Percentiles rank a stretch among this genome's conserved stretches.
phyloP scores from a whole-genome alignment of 2,113 vertebrate species.

The Aptenodytes forsteri region DNA sequence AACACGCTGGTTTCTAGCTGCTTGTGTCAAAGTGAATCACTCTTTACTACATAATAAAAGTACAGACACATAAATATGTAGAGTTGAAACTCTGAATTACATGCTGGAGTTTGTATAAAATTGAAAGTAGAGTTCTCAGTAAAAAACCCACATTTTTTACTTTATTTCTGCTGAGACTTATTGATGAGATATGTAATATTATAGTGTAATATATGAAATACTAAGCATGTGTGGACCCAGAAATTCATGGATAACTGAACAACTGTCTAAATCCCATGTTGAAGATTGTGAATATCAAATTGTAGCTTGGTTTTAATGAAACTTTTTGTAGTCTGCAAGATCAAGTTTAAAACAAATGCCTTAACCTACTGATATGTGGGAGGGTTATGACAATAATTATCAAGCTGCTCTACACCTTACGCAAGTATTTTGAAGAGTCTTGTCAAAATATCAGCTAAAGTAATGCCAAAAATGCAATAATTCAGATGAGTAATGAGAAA shows the following conservation, averaged over 20 bases:
- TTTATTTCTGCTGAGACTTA: not conserved
- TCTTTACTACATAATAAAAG: not conserved
- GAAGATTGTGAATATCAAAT: not conserved
- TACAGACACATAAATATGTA: not conserved
- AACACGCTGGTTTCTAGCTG: not conserved
- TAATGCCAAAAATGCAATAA: not conserved
- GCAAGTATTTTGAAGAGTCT: not conserved
- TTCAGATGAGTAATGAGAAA: not conserved
- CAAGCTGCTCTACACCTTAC: not conserved
- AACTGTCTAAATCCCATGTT: not conserved
- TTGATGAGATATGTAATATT: not conserved
- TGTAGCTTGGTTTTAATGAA: not conserved
- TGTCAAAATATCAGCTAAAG: constrained; percentile 35
- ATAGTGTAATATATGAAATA: not conserved
- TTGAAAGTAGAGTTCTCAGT: not conserved
- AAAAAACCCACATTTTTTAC: not conserved
- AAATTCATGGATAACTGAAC: not conserved
- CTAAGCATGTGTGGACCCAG: not conserved
- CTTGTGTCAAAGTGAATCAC: not conserved
- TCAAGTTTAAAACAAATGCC: not conserved
- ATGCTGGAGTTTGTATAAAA: not conserved
- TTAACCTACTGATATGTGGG: constrained; percentile 26
- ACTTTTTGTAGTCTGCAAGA: not conserved
- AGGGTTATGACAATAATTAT: constrained; percentile 28
- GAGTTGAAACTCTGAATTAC: not conserved